Percentiles rank a stretch among this genome's conserved stretches.
Evolutionary conservation across 2,888 invertebrate species (phyloP).

Genomic region (Spialia ferax): DNA sequence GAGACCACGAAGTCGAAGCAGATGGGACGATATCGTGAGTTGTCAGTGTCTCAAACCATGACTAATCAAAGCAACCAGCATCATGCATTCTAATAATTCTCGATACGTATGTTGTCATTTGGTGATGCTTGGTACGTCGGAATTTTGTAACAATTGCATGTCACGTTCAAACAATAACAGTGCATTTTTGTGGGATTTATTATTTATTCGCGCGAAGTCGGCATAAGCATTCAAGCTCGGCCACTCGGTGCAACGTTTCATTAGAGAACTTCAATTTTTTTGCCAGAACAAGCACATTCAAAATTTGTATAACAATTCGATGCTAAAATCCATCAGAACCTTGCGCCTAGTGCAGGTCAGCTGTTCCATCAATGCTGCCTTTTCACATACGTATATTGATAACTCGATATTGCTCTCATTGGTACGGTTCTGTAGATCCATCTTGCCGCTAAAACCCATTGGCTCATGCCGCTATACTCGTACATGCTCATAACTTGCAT

Average conservation of each 20-base stretch:
- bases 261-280: background rate
- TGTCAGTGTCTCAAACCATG: conserved; percentile 17
- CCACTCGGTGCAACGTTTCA: conserved; percentile 38
- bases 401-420: conserved; percentile 22
- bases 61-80: conserved; percentile 25
- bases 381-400: background rate
- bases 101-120: conserved; percentile 23
- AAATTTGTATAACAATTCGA: background rate
- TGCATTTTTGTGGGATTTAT: conserved; percentile 33
- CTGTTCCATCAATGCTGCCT: conserved; percentile 29
- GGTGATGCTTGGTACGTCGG: conserved; percentile 39
- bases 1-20: conserved; percentile 22
- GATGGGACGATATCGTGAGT: conserved; percentile 23
- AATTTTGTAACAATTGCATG: conserved; percentile 34
- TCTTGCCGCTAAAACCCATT: conserved; percentile 23
- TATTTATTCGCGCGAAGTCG: conserved; percentile 29
- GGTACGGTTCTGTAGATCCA: conserved; percentile 11
- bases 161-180: conserved; percentile 22
- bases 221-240: conserved; percentile 29
- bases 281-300: background rate
- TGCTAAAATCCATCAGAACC: conserved; percentile 25
- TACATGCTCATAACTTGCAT: conserved; percentile 34
- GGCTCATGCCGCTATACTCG: conserved; percentile 15
- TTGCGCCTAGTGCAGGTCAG: conserved; percentile 40
- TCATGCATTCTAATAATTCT: conserved; percentile 15